phyloP scores from a whole-genome alignment of 2,797 vertebrate genomes.

The Xenops minutus region DNA sequence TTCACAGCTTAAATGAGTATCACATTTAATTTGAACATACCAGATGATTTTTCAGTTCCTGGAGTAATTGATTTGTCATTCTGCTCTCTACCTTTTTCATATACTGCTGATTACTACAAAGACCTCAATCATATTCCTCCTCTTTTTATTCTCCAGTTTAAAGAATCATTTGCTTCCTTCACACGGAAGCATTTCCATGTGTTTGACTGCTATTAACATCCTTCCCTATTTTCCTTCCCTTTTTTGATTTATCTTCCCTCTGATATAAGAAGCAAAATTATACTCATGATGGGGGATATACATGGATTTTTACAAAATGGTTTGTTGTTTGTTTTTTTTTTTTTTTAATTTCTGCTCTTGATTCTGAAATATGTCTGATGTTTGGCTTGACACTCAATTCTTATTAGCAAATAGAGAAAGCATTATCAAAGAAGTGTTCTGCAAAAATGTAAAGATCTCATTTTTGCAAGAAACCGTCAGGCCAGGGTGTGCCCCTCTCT shows the following conservation, averaged over 20 bases:
- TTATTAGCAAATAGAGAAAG: neutral
- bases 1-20: neutral
- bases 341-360: neutral
- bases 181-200: neutral
- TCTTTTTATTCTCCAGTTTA: neutral
- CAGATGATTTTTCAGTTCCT: neutral
- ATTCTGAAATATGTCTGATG: neutral
- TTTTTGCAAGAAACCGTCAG: neutral
- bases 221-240: neutral
- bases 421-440: neutral
- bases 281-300: neutral
- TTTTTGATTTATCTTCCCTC: neutral
- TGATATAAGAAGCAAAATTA: neutral
- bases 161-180: neutral
- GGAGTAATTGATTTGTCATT: neutral
- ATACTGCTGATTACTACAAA: neutral
- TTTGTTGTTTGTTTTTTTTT: too few species aligned
- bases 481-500: neutral
- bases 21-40: neutral
- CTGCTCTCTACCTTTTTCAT: neutral
- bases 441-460: neutral
- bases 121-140: neutral
- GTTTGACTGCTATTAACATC: neutral
- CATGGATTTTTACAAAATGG: neutral
- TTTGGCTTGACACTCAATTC: neutral